Percentiles rank a stretch among this genome's conserved stretches.
Conservation (phyloP, 2,888 invertebrate species). For the Falcaria lacertinaria region DNA sequence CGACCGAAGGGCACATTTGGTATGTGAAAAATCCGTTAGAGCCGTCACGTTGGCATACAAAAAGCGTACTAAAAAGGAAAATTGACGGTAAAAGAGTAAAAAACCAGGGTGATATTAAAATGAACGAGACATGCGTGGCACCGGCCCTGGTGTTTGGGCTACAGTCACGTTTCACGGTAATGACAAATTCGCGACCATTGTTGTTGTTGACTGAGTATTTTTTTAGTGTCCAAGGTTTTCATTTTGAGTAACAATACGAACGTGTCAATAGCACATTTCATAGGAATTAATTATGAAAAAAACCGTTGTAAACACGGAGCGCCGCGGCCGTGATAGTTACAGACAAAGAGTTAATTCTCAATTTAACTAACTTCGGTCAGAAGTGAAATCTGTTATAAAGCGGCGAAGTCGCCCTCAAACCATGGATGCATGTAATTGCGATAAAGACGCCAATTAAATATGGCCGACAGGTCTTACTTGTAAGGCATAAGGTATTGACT, state of each 20-base stretch:
- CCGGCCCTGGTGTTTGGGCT: constrained; percentile 50
- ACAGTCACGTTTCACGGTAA: constrained; percentile 68
- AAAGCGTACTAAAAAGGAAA: constrained; percentile 43
- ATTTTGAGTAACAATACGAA: constrained; percentile 60
- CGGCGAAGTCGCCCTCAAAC: constrained; percentile 55
- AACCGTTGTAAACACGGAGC: constrained; percentile 30
- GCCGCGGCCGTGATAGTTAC: constrained; percentile 26
- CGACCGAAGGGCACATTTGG: constrained; percentile 24
- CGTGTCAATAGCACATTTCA: constrained; percentile 67
- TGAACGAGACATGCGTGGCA: constrained; percentile 55
- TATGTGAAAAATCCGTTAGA: constrained; percentile 42
- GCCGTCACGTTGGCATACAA: constrained; percentile 57
- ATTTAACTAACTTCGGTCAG: constrained; percentile 63
- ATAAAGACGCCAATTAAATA: constrained; percentile 66
- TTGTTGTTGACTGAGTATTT: constrained; percentile 57
- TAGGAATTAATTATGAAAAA: constrained; percentile 62
- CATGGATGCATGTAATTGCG: constrained; percentile 75
- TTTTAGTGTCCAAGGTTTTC: constrained; percentile 62
- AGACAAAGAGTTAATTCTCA: constrained; percentile 55
- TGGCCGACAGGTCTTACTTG: constrained; percentile 44
- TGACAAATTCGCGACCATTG: constrained; percentile 71
- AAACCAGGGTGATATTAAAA: constrained; percentile 67
- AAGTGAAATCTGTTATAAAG: constrained; percentile 67
- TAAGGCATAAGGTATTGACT: constrained; percentile 23
- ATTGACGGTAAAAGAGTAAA: constrained; percentile 57